A percentile compares a stretch with the other conserved stretches of the same genome.
phyloP scores from a whole-genome alignment of 2,113 vertebrate genomes.

The Mustelus asterias region DNA sequence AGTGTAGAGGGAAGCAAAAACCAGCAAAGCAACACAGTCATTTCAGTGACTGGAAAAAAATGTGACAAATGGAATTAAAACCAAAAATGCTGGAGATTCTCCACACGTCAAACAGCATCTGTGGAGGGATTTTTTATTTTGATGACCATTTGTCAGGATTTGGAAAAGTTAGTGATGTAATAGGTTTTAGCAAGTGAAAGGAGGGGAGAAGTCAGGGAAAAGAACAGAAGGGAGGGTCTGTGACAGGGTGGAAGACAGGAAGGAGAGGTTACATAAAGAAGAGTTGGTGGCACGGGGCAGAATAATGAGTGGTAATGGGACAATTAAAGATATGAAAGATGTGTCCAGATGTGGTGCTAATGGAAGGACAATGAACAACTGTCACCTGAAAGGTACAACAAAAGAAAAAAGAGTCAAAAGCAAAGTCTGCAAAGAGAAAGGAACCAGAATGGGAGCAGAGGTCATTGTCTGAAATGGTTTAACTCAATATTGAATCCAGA shows the following conservation, averaged over 20 bases:
- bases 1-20: neutral
- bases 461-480: too few species aligned
- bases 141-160: neutral
- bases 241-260: neutral
- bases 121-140: neutral
- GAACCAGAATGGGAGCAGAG: too few species aligned
- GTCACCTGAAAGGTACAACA: too few species aligned
- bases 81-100: neutral
- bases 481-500: too few species aligned
- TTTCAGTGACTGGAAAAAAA: neutral
- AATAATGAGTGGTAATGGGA: neutral
- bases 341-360: too few species aligned
- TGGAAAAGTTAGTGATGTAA: neutral
- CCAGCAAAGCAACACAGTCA: neutral
- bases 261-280: neutral
- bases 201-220: too few species aligned
- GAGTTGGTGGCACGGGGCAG: neutral
- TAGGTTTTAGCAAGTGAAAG: neutral
- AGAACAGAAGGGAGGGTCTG: neutral
- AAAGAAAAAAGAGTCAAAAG: too few species aligned
- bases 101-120: neutral
- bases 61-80: neutral
- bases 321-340: too few species aligned
- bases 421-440: too few species aligned
- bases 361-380: too few species aligned